Evolutionary conservation across 2,888 invertebrate genomes (phyloP).

Genomic region (Synanthedon myopaeformis): DNA sequence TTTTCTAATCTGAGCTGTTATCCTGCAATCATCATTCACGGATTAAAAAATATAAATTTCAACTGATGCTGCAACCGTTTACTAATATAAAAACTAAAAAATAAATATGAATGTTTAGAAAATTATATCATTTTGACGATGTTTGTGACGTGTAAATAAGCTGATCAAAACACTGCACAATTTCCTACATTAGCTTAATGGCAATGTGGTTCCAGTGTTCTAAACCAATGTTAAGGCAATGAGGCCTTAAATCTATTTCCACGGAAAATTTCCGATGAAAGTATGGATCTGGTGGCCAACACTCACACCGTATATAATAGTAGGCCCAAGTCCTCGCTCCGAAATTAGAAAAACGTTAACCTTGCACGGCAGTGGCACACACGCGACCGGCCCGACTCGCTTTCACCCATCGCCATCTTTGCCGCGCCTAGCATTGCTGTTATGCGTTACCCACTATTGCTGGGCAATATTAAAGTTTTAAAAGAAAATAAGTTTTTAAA

Average conservation of each 20-base stretch:
- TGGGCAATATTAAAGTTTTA: neutral
- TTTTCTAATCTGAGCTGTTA: no score
- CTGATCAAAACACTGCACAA: no score
- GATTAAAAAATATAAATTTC: no score
- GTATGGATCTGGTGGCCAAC: slow-evolving; percentile 30
- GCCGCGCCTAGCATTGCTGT: slow-evolving; percentile 25
- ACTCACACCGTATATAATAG: slow-evolving; percentile 27
- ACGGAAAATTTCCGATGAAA: slow-evolving; percentile 56
- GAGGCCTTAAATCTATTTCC: slow-evolving; percentile 23
- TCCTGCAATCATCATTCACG: no score
- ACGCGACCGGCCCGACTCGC: slow-evolving; percentile 43
- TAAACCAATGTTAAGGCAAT: neutral
- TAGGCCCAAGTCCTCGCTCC: slow-evolving; percentile 45
- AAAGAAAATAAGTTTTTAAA: no score
- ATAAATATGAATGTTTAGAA: no score
- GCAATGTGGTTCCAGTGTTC: neutral
- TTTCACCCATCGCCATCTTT: slow-evolving; percentile 54
- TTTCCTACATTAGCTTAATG: neutral
- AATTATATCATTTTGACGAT: no score
- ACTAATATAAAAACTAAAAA: no score
- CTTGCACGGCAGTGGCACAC: slow-evolving; percentile 49
- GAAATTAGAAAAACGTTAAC: slow-evolving; percentile 63
- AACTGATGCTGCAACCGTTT: no score
- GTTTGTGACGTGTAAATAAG: no score
- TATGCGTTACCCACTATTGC: slow-evolving; percentile 27